Base-by-base conservation (phyloP, 2,113 vertebrate genomes). In the Axis porcinus region DNA sequence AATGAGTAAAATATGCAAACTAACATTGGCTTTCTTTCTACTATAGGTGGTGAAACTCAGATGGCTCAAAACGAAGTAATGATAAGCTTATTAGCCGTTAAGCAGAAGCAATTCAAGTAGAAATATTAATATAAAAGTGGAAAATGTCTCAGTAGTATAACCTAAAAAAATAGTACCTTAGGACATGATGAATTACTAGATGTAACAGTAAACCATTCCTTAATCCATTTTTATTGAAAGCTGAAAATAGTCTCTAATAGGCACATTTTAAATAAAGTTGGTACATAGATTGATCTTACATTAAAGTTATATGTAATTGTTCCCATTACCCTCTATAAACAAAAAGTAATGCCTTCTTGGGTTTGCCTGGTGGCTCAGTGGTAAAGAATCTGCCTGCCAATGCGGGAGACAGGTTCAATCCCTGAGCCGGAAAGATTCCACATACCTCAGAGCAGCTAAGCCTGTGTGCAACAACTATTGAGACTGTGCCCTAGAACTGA, bases 301-400 rank as follows among this genome's bases (percentile, higher is more conserved):
- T 89, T 81, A 60, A 86, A 78, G 74, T 62, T 95, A 89, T 79
- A 67, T 94, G n/a, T 7, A 94, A 15, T 76, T 91, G n/a, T 87
- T 97, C 85, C 47, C 55, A 88, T n/a, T 94, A 70, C 28, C 25
- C 52, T 62, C 91, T 97, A 93, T 93, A 81, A 92, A 93, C 25
- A 92, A 92, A 89, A 92, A 95, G 19, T 33, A 88, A 64, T 92
- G 89, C 9, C 50, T 89, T 89, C 5, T 83, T 91, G 70, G 36
- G 70, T 43, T 76, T 76, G 23, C 36, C 36, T 76, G 21, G 70
- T 74, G 70, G 40, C 70, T 76, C 36, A 76, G 10, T 43, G 36
- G 36, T 76, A 25, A 76, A 43, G 70, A 76, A 76, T 76, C 36
- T 76, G 23, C 70, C 36, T 76, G 36, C 36, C 23, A 76, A 43